Evolutionary conservation across 92 coral and sea anemone species (phyloP).

Genomic region (Umimayanthus chanpuru): DNA sequence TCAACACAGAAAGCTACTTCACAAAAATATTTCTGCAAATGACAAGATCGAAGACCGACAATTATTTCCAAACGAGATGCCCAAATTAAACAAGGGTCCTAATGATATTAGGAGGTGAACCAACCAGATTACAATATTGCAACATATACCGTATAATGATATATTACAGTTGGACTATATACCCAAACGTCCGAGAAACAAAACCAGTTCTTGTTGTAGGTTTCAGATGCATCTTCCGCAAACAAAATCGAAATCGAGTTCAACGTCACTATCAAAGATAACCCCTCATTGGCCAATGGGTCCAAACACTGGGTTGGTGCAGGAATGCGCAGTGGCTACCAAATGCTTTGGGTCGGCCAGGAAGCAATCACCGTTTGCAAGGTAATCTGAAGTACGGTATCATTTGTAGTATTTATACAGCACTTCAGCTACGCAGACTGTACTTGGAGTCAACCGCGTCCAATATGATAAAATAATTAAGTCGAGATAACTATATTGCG

Average conservation of each 20-base stretch:
- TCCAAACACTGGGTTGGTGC: slow-evolving; percentile 95
- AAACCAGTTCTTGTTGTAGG: slow-evolving; percentile 50
- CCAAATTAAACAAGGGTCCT: too few species aligned
- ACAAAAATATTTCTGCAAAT: background rate
- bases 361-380: slow-evolving; percentile 78
- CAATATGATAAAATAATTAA: too few species aligned
- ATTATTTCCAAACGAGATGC: too few species aligned
- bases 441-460: too few species aligned
- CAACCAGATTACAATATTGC: too few species aligned
- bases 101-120: too few species aligned
- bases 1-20: background rate
- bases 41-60: too few species aligned
- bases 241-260: slow-evolving; percentile 71
- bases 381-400: slow-evolving; percentile 48
- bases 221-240: slow-evolving; percentile 42
- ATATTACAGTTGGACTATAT: background rate
- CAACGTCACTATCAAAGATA: slow-evolving; percentile 78
- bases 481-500: too few species aligned
- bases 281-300: slow-evolving; percentile 72
- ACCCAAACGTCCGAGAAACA: background rate
- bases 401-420: background rate
- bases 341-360: slow-evolving; percentile 97
- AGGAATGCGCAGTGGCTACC: slow-evolving; percentile 92
- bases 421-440: background rate
- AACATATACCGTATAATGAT: too few species aligned